Evolutionary conservation across 2,888 invertebrate genomes (phyloP).

Genomic region (Sinohyriopsis cumingii): DNA sequence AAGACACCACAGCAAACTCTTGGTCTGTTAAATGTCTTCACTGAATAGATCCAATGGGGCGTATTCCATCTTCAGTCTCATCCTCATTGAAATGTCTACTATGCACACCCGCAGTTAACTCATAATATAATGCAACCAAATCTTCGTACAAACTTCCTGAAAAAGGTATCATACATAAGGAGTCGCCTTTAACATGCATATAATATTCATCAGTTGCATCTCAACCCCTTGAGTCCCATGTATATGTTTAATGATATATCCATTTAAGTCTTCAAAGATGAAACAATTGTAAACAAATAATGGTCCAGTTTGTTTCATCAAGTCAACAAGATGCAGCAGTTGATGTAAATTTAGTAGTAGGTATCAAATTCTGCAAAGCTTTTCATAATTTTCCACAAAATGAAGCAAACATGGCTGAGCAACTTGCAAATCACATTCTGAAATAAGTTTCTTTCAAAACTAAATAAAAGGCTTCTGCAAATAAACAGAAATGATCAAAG

Average conservation of each 20-base stretch:
- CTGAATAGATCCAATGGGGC: too few relatives aligned
- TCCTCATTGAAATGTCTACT: too few relatives aligned
- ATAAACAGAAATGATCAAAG: constrained; percentile 14
- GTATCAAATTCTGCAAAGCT: constrained; percentile 6
- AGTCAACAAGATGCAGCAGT: constrained; percentile 12
- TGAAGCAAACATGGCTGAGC: constrained; percentile 3
- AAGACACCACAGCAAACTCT: too few relatives aligned
- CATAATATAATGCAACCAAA: too few relatives aligned
- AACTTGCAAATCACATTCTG: constrained; percentile 2
- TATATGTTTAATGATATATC: constrained; percentile 18
- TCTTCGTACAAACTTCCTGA: too few relatives aligned
- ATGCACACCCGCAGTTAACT: too few relatives aligned
- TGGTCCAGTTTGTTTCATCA: constrained; percentile 1
- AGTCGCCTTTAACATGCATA: too few relatives aligned
- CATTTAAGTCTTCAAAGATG: constrained; percentile 22
- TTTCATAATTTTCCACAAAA: constrained; percentile 10
- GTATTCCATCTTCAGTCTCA: too few relatives aligned
- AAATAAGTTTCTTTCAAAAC: constrained; percentile 9
- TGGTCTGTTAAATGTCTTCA: too few relatives aligned
- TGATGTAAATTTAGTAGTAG: constrained; percentile 14
- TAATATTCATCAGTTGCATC: too few relatives aligned
- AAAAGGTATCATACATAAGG: too few relatives aligned
- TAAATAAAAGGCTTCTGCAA: constrained; percentile 9
- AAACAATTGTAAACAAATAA: constrained; percentile 20
- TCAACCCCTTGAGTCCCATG: constrained; percentile 15